Evolutionary conservation across 2,888 invertebrate species (phyloP), one percentile per base, ranked within the genome.

Genomic region (Ellobium chinense): DNA sequence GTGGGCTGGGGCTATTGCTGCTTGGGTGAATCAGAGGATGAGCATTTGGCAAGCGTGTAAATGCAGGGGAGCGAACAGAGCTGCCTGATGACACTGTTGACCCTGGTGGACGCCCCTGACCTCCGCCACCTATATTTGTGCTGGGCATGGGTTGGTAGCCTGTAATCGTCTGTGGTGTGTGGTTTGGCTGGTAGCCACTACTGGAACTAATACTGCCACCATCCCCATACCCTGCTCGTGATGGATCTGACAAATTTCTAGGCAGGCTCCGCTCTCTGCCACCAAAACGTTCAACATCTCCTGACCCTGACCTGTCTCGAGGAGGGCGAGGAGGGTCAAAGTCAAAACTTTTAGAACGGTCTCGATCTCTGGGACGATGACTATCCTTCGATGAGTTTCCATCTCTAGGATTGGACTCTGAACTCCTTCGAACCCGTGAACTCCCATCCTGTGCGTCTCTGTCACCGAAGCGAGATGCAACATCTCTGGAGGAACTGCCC

Each of bases 331-430:
- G 73, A 21, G 60, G 68, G 58, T 80, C 80, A 75, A 68, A 80
- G 54, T 80, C 80, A 75, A 80, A 80, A 69, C 80, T 80, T 46
- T 68, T 72, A 18, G 79, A 79, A 9, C 79, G 63, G 39, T 79
- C 79, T 14, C 79, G 14, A 24, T 69, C 70, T 56, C 70, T 54
- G 21, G 63, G n/a, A 18, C 39, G 70, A 34, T 78, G 78, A 72
- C 46, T 27, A 34, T 77, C 77, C 37, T 34, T 66, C n/a, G 63
- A 65, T 34, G 62, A 39, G 27, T 27, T 37, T 21, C 74, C 37
- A 36, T 54, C 39, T 54, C 46, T 46, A 24, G 46, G 29, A 18
- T 70, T 60, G 9, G 46, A 18, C 56, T 78, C 78, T 0, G 78
- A 78, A 5, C 69, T 37, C 39, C 46, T 39, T 29, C 78, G 24